phyloP scores from a whole-genome alignment of 1,140 invertebrate genomes.

The Formica exsecta region DNA sequence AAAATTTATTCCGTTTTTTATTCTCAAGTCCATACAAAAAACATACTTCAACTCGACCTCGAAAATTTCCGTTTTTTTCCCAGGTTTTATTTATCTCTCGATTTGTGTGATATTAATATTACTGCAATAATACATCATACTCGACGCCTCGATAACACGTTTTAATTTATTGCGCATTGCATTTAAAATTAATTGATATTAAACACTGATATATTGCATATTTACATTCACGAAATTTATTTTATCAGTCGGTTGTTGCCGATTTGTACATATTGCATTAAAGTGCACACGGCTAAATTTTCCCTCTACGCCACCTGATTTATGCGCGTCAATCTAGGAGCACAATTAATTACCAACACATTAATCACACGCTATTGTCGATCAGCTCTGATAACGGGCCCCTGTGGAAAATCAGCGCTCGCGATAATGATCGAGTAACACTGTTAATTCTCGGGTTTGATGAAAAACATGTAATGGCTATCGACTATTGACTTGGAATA shows the following conservation, averaged over 20 bases:
- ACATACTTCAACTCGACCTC: not conserved
- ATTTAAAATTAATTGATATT: slow-evolving; percentile 7
- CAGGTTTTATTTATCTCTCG: not conserved
- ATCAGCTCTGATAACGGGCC: slow-evolving; percentile 45
- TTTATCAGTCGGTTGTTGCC: slow-evolving; percentile 10
- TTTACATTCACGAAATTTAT: slow-evolving; percentile 1
- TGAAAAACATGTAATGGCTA: not conserved
- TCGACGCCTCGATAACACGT: no score
- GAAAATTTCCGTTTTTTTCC: not conserved
- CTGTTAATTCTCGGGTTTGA: not conserved
- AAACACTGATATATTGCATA: not conserved
- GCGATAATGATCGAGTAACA: slow-evolving; percentile 42
- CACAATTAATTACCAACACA: slow-evolving; percentile 58
- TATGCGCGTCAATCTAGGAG: slow-evolving; percentile 50
- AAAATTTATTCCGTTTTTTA: not conserved
- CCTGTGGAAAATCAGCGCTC: slow-evolving; percentile 41
- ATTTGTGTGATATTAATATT: not conserved
- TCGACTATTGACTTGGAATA: not conserved
- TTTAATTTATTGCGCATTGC: not conserved
- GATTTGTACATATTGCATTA: slow-evolving; percentile 3
- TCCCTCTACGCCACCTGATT: slow-evolving; percentile 38
- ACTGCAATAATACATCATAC: no score
- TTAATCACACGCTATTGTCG: slow-evolving; percentile 59
- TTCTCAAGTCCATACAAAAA: not conserved
- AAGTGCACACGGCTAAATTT: slow-evolving; percentile 28